These are phyloP conservation scores for Danionella cerebrum DNA, from an alignment of 2,113 vertebrate genomes.

Conservation along the genomic window DNA sequence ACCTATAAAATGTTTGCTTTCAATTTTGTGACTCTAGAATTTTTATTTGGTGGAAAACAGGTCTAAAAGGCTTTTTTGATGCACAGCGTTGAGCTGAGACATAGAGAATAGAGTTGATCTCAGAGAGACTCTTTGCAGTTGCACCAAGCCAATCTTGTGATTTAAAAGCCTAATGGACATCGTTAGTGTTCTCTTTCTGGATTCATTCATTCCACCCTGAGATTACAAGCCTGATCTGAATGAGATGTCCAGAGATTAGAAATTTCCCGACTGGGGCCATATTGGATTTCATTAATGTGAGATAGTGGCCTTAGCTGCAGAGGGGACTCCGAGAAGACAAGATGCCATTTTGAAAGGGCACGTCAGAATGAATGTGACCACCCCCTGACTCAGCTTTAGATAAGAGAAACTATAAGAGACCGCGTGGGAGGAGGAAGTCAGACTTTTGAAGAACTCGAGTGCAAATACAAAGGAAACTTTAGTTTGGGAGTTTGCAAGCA, in stretches of 20 bases:
- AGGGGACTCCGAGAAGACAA: slow-evolving; percentile 3
- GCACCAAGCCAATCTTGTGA: too few species aligned
- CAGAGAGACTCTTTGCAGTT: too few species aligned
- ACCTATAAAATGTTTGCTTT: too few species aligned
- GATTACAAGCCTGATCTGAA: not conserved
- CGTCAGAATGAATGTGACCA: slow-evolving; percentile 10
- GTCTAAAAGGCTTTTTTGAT: too few species aligned
- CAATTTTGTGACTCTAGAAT: too few species aligned
- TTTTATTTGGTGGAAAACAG: too few species aligned
- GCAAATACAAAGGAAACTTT: too few species aligned
- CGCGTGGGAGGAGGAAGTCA: not conserved
- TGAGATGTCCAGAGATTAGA: not conserved
- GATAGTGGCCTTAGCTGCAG: slow-evolving; percentile 1
- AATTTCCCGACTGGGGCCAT: not conserved
- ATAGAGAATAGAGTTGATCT: too few species aligned
- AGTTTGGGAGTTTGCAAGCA: too few species aligned
- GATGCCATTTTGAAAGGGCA: slow-evolving; percentile 27
- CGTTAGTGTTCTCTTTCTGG: not conserved
- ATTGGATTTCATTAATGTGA: slow-evolving; percentile 22
- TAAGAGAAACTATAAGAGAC: not conserved
- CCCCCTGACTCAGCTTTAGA: slow-evolving; percentile 16
- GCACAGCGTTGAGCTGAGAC: too few species aligned
- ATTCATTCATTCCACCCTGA: not conserved
- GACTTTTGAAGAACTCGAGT: not conserved
- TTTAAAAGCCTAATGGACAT: too few species aligned